Base-by-base conservation (phyloP, 2,113 vertebrate genomes). In the Cinclus mexicanus region DNA sequence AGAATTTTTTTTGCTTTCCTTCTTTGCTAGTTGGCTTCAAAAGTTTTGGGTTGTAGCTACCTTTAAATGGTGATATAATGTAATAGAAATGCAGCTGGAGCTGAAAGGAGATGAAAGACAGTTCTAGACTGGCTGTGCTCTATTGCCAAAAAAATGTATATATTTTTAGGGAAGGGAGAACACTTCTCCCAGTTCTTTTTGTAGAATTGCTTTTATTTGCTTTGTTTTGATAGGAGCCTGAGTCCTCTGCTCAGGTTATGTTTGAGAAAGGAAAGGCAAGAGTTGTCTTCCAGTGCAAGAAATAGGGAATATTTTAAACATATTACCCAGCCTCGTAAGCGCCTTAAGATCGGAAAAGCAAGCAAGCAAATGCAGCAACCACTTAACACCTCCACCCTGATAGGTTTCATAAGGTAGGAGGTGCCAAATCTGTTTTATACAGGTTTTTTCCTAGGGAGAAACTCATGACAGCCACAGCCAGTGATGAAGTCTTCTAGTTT, bases 141-240 rank as follows among this genome's bases (percentile, higher is more conserved):
- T 91, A 7, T 6, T 77, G 70, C 59, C 1, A 6, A 77, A 92
- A 93, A 61, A 70, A 69, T 37, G 35, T 37, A 74, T 68, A 33
- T 24, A 37, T 24, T 44, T 64, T 57, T 64, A 57, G 57, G 65
- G 72, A 95, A 95, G 93, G 68, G 59, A 83, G 75, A 82, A 53
- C 47, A 60, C 44, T 80, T 94, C 79, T 88, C 46, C 50, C 39
- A 44, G 49, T 77, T 93, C 35, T 70, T 93, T 92, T 89, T 71
- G 56, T 85, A 74, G 82, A 77, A 70, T 72, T 0, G 0, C 75
- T 83, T 93, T 70, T 86, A 69, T 63, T 79, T 88, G 68, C 79
- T 90, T 87, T 87, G 60, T 93, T 96, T 93, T 88, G 85, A 33
- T 70, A 78, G 83, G 39, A 84, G 22, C 59, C 52, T 81, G 39